phyloP scores from a whole-genome alignment of 2,797 vertebrate species.

The Pseudomugil gertrudae region DNA sequence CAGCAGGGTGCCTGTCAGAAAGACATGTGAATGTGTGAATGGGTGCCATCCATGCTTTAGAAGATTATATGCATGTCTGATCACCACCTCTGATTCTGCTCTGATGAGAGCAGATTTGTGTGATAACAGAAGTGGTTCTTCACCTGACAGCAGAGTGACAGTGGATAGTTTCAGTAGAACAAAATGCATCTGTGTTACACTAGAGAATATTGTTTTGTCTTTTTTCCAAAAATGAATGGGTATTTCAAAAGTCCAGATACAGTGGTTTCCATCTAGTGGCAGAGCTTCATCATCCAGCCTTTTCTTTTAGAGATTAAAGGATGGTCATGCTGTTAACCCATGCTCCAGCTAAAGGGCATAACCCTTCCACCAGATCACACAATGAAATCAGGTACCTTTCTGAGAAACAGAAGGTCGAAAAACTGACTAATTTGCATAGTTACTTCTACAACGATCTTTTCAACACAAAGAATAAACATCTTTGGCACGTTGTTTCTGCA shows the following conservation, averaged over 20 bases:
- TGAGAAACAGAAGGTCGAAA: neutral
- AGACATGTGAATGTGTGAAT: neutral
- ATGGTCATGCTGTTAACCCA: neutral
- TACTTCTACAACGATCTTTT: neutral
- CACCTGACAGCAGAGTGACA: neutral
- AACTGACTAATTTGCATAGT: neutral
- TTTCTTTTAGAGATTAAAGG: neutral
- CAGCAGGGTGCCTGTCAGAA: neutral
- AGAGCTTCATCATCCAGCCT: neutral
- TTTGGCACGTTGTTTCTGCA: neutral
- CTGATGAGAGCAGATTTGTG: neutral
- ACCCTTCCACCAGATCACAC: neutral
- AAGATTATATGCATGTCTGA: neutral
- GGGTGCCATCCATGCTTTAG: neutral
- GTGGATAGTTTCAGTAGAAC: neutral
- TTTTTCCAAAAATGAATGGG: neutral
- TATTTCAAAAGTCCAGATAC: neutral
- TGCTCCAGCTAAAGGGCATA: neutral
- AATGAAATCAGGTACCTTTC: neutral
- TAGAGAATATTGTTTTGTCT: neutral
- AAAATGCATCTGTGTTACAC: neutral
- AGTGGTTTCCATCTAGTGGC: neutral
- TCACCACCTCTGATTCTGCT: neutral
- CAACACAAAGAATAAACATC: neutral
- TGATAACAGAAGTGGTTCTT: neutral